Percentiles rank a stretch among this genome's conserved stretches.
These are phyloP conservation scores for Pimpla rufipes DNA, from an alignment of 2,888 invertebrate species.

Conservation along the genomic window DNA sequence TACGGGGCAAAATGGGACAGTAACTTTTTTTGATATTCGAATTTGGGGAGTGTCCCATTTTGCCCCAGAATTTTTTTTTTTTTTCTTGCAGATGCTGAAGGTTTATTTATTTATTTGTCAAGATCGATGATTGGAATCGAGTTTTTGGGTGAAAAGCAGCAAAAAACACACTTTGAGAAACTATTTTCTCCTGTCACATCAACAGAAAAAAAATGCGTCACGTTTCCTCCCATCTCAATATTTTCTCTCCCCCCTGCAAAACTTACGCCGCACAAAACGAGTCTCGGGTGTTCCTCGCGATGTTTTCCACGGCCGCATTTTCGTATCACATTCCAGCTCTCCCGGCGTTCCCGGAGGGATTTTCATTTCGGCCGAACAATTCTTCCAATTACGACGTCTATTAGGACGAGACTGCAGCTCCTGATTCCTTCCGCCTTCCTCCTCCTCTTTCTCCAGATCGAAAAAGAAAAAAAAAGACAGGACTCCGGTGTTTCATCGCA, in stretches of 20 bases:
- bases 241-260: not conserved
- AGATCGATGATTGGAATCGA: too few relatives aligned
- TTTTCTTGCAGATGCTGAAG: too few relatives aligned
- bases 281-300: not conserved
- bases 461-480: not conserved
- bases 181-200: too few relatives aligned
- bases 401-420: slow-evolving; percentile 21
- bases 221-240: too few relatives aligned
- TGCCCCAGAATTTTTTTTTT: too few relatives aligned
- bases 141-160: too few relatives aligned
- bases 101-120: too few relatives aligned
- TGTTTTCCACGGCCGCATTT: not conserved
- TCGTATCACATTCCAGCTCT: slow-evolving; percentile 10
- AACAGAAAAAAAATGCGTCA: too few relatives aligned
- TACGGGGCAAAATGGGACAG: too few relatives aligned
- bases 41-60: too few relatives aligned
- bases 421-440: not conserved
- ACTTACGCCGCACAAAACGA: not conserved
- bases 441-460: not conserved
- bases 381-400: slow-evolving; percentile 14
- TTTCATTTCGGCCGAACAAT: slow-evolving; percentile 21
- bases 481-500: not conserved
- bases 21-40: too few relatives aligned
- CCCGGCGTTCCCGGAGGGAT: not conserved
- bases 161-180: too few relatives aligned